Conservation (phyloP, 2,113 vertebrate genomes). For the Butorides virescens region DNA sequence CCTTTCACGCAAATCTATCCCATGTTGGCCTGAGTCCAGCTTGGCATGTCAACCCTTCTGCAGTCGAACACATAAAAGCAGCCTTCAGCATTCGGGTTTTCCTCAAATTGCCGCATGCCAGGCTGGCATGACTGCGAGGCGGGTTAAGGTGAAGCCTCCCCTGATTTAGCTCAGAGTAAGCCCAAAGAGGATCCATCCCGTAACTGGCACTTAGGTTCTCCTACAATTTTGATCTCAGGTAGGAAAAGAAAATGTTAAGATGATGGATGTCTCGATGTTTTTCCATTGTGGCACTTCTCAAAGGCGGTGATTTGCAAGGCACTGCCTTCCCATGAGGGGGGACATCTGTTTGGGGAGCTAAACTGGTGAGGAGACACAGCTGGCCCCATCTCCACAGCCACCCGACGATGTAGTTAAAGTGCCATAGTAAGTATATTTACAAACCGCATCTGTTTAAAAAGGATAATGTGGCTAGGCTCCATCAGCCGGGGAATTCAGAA, state of each 20-base stretch:
- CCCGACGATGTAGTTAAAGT: background rate
- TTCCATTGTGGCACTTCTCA: background rate
- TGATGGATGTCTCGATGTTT: background rate
- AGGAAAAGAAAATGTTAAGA: background rate
- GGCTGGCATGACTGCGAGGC: background rate
- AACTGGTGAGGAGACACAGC: background rate
- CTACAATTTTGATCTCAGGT: background rate
- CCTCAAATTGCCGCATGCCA: background rate
- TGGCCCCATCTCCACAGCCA: background rate
- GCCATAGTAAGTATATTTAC: background rate
- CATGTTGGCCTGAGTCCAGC: background rate
- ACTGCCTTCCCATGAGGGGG: background rate
- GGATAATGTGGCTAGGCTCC: background rate
- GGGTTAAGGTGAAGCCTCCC: background rate
- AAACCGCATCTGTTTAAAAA: background rate
- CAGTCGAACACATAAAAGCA: background rate
- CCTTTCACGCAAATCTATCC: background rate
- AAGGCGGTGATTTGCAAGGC: background rate
- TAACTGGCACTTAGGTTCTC: background rate
- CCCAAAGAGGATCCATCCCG: background rate
- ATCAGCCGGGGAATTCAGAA: background rate
- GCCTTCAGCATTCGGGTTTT: background rate
- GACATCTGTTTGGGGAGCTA: background rate
- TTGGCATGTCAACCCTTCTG: background rate
- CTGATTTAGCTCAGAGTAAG: background rate